Conservation (phyloP, 2,797 vertebrate species). For the Chiroxiphia lanceolata region DNA sequence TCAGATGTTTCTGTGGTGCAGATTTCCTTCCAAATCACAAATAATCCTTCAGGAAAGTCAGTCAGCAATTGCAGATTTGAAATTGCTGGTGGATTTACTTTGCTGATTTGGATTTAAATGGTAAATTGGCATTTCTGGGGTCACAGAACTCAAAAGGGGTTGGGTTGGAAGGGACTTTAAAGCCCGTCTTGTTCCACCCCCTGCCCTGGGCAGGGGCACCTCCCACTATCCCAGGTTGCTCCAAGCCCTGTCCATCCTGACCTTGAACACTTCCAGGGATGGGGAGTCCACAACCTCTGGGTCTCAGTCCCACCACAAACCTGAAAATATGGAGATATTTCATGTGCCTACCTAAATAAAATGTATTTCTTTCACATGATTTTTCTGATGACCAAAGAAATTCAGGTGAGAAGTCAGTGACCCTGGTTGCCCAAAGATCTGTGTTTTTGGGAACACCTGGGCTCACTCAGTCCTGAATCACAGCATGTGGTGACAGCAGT, state of each 20-base stretch:
- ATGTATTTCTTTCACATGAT: background rate
- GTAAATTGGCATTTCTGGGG: background rate
- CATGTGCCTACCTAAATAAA: accelerated
- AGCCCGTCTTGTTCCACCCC: background rate
- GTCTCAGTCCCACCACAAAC: background rate
- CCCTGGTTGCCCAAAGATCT: background rate
- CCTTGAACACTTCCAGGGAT: background rate
- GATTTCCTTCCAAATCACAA: background rate
- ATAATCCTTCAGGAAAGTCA: background rate
- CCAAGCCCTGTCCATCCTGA: background rate
- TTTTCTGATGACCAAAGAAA: background rate
- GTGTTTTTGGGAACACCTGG: background rate
- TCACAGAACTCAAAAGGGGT: background rate
- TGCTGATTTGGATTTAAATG: background rate
- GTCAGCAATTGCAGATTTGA: accelerated
- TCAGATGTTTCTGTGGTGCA: background rate
- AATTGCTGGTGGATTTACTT: background rate
- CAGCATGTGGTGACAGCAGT: background rate
- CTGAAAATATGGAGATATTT: background rate
- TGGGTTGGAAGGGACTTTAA: background rate
- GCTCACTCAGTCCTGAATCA: background rate
- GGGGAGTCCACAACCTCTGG: background rate
- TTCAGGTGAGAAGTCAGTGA: background rate
- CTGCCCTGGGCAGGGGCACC: background rate
- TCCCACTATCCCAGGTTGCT: background rate